Conservation (phyloP, 2,113 vertebrate genomes). For the Haemorhous mexicanus region DNA sequence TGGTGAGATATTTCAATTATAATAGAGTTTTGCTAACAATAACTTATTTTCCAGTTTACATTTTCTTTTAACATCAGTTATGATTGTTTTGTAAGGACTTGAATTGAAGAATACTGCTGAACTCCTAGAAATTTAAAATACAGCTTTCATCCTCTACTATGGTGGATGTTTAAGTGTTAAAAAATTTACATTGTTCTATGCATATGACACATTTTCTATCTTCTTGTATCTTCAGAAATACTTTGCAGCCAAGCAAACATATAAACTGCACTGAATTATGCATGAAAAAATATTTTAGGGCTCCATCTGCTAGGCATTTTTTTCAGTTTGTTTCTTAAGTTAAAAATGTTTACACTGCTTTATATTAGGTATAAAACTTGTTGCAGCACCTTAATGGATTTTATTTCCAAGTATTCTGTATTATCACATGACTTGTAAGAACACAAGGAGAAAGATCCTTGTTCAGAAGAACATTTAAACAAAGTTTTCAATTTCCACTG, state of each 20-base stretch:
- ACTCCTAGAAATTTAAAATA: background rate
- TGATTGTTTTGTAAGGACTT: background rate
- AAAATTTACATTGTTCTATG: background rate
- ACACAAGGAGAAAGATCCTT: background rate
- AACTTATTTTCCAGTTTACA: background rate
- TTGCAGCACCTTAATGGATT: background rate
- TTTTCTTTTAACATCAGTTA: slow-evolving; percentile 38
- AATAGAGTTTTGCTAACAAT: background rate
- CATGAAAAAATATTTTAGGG: slow-evolving; percentile 19
- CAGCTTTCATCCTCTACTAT: background rate
- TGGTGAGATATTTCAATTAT: slow-evolving; percentile 23
- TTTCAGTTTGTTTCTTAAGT: background rate
- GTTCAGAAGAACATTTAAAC: background rate
- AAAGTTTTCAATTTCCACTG: background rate
- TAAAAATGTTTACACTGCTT: background rate
- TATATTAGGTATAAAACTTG: background rate
- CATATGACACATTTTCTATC: background rate
- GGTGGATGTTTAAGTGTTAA: background rate
- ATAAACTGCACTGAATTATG: slow-evolving; percentile 23
- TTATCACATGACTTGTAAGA: background rate
- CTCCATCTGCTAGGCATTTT: background rate
- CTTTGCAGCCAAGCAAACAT: background rate
- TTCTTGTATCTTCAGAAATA: slow-evolving; percentile 1
- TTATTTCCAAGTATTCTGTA: background rate
- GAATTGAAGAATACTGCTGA: background rate